Percentiles rank a stretch among this genome's conserved stretches.
These are phyloP conservation scores for Ectobius pallidus DNA, from an alignment of 2,888 invertebrate species.

Conservation along the genomic window DNA sequence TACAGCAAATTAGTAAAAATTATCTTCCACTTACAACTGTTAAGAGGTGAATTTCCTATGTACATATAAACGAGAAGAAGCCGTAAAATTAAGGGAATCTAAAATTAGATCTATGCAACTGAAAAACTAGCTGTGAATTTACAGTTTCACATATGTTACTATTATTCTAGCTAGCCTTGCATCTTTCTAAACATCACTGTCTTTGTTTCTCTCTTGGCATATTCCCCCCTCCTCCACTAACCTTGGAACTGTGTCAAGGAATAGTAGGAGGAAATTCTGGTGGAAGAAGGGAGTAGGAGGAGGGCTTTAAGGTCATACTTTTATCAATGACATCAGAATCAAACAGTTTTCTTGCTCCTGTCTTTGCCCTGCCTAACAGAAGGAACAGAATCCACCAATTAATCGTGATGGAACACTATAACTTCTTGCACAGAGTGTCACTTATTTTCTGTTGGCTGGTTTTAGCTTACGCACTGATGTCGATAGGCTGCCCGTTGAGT, in stretches of 20 bases:
- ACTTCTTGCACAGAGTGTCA: background rate
- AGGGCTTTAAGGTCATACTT: background rate
- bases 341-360: background rate
- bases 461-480: conserved; percentile 39
- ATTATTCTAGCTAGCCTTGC: background rate
- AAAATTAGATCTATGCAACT: no score
- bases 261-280: background rate
- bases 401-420: background rate
- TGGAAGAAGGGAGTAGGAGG: background rate
- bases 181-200: background rate
- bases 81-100: no score
- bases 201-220: background rate
- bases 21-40: no score
- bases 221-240: conserved; percentile 5
- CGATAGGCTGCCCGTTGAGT: conserved; percentile 41
- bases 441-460: background rate
- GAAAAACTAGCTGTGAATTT: no score
- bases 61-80: no score
- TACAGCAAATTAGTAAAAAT: no score
- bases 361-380: conserved; percentile 16
- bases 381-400: background rate
- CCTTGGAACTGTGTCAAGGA: conserved; percentile 12
- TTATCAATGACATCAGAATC: conserved; percentile 16
- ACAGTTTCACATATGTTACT: no score
- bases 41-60: no score